Conservation (phyloP, 2,113 vertebrate genomes). For the Perognathus longimembris region DNA sequence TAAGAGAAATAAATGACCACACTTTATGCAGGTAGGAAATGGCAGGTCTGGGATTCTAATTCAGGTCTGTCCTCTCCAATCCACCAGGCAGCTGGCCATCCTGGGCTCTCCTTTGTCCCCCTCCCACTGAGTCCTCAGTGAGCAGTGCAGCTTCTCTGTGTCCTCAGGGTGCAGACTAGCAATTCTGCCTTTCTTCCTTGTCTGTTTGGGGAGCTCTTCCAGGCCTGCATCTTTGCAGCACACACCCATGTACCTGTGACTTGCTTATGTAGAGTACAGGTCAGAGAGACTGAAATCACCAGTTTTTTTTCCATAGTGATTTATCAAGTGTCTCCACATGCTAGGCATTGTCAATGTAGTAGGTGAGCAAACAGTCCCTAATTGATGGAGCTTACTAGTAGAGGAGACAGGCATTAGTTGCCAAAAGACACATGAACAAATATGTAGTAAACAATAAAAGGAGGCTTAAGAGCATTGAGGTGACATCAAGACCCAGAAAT, state of each 20-base stretch:
- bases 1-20: conserved; percentile 24
- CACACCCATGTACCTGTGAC: neutral
- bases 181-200: neutral
- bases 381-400: conserved; percentile 25
- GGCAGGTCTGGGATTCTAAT: neutral
- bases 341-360: neutral
- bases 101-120: neutral
- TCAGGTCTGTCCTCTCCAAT: neutral
- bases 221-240: neutral
- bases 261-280: neutral
- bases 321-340: neutral
- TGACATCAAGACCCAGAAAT: neutral
- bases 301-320: conserved; percentile 33
- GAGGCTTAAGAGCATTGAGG: neutral
- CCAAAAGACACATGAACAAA: neutral
- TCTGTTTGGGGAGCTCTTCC: neutral
- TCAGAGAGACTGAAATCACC: neutral
- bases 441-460: conserved; percentile 6
- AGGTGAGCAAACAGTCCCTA: neutral
- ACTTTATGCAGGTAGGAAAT: neutral
- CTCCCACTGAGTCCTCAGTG: neutral
- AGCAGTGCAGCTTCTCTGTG: neutral
- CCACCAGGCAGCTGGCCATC: neutral
- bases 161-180: neutral
- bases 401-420: neutral